Evolutionary conservation across 2,113 vertebrate genomes (phyloP).

Genomic region (Regulus satrapa): DNA sequence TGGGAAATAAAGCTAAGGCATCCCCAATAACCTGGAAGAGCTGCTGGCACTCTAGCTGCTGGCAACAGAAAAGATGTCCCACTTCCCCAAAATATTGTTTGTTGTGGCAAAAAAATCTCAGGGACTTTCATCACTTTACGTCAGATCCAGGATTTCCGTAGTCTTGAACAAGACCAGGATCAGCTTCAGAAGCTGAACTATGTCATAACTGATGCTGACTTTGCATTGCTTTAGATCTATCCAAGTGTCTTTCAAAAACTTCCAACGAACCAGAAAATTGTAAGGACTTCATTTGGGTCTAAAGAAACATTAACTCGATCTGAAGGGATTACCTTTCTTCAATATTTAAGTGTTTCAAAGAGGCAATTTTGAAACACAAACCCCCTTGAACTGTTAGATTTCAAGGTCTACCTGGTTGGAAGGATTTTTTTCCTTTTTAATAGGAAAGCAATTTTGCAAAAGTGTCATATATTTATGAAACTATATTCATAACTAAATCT

Average conservation of each 20-base stretch:
- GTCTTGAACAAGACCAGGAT: not conserved
- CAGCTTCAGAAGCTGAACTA: not conserved
- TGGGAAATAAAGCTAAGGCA: not conserved
- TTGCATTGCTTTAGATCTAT: not conserved
- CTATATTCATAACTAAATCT: not conserved
- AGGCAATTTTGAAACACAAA: not conserved
- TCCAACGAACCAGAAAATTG: not conserved
- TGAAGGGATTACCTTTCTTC: not conserved
- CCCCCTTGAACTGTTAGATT: not conserved
- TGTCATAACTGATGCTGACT: not conserved
- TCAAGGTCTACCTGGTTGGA: not conserved
- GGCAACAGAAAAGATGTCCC: not conserved
- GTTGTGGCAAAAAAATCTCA: not conserved
- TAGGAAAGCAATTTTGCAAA: not conserved
- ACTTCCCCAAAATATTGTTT: not conserved
- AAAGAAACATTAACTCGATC: not conserved
- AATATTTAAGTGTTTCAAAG: not conserved
- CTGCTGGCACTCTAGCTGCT: not conserved
- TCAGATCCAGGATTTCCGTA: not conserved
- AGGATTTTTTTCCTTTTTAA: not conserved
- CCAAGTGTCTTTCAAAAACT: not conserved
- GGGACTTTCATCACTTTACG: not conserved
- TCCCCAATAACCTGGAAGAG: not conserved
- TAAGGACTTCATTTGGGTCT: not conserved
- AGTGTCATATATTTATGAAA: not conserved